These are phyloP conservation scores for Podargus strigoides DNA, from an alignment of 2,797 vertebrate genomes.

Conservation along the genomic window DNA sequence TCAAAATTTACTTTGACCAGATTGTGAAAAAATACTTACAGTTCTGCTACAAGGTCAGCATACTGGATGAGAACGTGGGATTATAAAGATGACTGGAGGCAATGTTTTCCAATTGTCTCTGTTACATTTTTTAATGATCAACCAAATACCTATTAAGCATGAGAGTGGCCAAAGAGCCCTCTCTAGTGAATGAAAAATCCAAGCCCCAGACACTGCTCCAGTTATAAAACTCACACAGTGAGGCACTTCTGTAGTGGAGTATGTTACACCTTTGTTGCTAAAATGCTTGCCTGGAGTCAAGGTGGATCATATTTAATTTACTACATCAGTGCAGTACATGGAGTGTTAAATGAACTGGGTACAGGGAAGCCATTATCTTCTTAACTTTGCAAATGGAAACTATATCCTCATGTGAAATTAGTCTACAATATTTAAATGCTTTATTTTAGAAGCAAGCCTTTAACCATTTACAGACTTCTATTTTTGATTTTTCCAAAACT, in stretches of 20 bases:
- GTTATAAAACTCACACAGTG: not conserved
- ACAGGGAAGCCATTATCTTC: not conserved
- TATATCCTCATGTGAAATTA: not conserved
- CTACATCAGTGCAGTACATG: not conserved
- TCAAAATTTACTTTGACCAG: not conserved
- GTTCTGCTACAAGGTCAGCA: not conserved
- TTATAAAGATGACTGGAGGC: not conserved
- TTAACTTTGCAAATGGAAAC: not conserved
- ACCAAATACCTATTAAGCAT: rapidly evolving
- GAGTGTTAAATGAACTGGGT: not conserved
- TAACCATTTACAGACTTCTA: not conserved
- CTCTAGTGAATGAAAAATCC: not conserved
- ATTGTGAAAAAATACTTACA: not conserved
- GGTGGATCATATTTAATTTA: not conserved
- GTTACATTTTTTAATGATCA: not conserved
- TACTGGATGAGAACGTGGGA: not conserved
- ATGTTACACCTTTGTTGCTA: not conserved
- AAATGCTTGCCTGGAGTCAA: not conserved
- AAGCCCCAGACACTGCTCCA: not conserved
- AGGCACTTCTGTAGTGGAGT: not conserved
- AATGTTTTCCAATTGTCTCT: not conserved
- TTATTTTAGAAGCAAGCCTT: not conserved
- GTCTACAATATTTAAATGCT: not conserved
- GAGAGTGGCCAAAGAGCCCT: not conserved
- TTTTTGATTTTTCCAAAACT: not conserved